Conservation (phyloP, 2,113 vertebrate genomes). For the Myocastor coypus region DNA sequence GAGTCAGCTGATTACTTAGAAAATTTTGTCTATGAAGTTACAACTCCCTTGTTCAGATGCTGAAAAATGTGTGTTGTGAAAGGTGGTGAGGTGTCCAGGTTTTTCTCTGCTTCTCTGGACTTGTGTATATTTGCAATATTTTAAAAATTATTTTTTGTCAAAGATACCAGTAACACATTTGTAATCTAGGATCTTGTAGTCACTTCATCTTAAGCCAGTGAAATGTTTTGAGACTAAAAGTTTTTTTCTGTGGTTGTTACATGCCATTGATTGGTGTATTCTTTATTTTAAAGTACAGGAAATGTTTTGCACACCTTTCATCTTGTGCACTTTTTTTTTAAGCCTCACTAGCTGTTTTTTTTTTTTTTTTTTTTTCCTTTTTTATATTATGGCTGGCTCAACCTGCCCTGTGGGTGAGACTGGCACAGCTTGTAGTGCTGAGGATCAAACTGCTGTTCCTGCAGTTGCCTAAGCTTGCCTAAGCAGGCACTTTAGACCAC, state of each 20-base stretch:
- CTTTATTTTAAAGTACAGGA: constrained; percentile 16
- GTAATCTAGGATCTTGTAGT: not conserved
- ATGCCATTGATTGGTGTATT: not conserved
- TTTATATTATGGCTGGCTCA: not conserved
- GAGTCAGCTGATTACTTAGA: constrained; percentile 22
- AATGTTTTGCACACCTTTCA: not conserved
- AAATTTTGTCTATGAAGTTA: constrained; percentile 11
- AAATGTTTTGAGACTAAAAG: not conserved
- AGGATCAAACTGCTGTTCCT: no score
- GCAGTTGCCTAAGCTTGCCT: no score
- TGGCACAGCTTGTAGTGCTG: no score
- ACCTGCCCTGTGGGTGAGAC: no score
- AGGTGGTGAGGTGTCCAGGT: not conserved
- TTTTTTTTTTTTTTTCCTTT: not conserved
- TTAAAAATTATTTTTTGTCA: constrained; percentile 38
- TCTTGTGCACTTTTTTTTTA: not conserved
- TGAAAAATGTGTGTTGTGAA: constrained; percentile 40
- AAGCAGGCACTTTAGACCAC: no score
- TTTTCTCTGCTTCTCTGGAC: not conserved
- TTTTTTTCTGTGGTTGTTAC: not conserved
- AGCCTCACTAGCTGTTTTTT: not conserved
- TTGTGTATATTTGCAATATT: not conserved
- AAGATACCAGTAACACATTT: constrained; percentile 37
- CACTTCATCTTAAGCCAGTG: not conserved
- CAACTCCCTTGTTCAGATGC: not conserved